Evolutionary conservation across 1,140 invertebrate genomes (phyloP), one percentile per base, ranked within the genome.

Genomic region (Drosophila bipectinata): DNA sequence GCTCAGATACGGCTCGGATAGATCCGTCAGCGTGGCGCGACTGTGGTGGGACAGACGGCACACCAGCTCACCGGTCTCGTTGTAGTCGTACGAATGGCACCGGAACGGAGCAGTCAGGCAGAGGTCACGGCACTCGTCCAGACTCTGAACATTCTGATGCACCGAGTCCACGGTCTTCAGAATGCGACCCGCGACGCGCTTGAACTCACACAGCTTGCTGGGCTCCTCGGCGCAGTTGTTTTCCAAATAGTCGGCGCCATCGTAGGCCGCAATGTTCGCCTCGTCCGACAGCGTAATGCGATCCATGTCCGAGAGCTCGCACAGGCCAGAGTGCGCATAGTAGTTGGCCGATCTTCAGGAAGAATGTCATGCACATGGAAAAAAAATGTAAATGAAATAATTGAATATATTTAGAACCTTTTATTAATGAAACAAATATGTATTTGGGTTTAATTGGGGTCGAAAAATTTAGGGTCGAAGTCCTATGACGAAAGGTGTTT

Each of bases 81-180:
- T 97, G 90, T 97, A 97, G 92, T 98, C 97, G 91, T 97, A 98
- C 10, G 97, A 98, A 88, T 98, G 97, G 91, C 97, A 98, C 79
- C 94, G 94, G 93, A 95, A 95, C 26, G 96, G 96, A 28, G 97
- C 97, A 84, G 95, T 97, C 18, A 98, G 93, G 91, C 97, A 98
- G 37, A 97, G 94, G 77, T 97, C 96, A 51, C 97, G 94, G 91
- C 96, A 97, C 92, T 97, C 97, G 67, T 97, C 96, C 55, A 96
- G 93, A 2, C 95, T 96, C 63, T 95, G 95, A 1, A 98, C 96
- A 79, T 98, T 97, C 93, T 97, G 96, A 91, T 97, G 98, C 18
- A 98, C 97, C 4, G 97, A 97, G 87, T 98, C 97, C 7, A 98
- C 97, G 0, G 97, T 98, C 92, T 98, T 98, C 56, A 98, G 92